Base-by-base conservation (phyloP, 2,888 invertebrate genomes). In the Scaptomyza polygonia region DNA sequence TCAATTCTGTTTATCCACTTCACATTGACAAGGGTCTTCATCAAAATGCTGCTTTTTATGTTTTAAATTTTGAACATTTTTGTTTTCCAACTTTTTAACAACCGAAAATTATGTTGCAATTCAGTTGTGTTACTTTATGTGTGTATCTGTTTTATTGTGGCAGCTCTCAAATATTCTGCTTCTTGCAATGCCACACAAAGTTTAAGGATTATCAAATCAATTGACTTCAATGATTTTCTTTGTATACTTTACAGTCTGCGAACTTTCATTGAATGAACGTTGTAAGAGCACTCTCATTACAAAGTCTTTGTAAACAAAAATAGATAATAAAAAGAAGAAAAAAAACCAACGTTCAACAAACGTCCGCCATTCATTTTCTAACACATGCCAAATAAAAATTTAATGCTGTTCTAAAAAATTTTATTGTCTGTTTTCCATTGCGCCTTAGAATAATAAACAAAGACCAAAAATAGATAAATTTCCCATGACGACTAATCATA, bases 401-500 rank as follows among this genome's bases (percentile, higher is more conserved):
- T 53, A 64, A 72, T 62, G 62, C 51, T 53, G 55, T 73, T 61
- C 57, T 40, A 12, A 40, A 67, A 56, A 16, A 4, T 58, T 72
- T 74, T 67, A 67, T 67, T 68, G 57, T 69, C 72, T 27, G 34
- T 59, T 85, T 54, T 61, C 69, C 58, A 63, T 55, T 54, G 48
- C 52, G 11, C 42, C 42, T 30, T 66, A 52, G 43, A 68, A 70
- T 74, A 79, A 83, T 74, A 83, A 83, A 80, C 77, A 82, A 72
- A 61, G 21, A 47, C 40, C 47, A 65, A 48, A 67, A 70, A 73
- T 70, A 58, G 58, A 21, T 54, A 39, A 57, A 48, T 70, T 75
- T 83, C 75, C 82, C 83, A 85, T 77, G 81, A 74, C 84, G 82
- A 86, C 86, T 82, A 86, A 79, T 86, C 85, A 86, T 80, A 79